Evolutionary conservation across 2,888 invertebrate genomes (phyloP), one percentile per base, ranked within the genome.

Genomic region (Merodon equestris): DNA sequence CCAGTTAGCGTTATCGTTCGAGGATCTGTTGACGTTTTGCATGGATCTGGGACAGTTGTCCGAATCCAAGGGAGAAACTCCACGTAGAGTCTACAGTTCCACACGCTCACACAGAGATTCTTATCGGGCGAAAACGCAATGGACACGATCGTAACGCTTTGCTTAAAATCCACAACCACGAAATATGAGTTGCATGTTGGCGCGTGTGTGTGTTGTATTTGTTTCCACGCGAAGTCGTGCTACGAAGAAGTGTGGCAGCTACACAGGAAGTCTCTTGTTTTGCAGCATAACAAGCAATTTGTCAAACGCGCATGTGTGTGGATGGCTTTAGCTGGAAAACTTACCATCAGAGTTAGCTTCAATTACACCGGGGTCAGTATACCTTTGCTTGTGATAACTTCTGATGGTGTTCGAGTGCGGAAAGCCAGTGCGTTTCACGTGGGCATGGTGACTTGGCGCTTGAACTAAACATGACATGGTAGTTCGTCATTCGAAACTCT

Each of bases 211-310:
- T 27, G 27, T 51, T 57, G 72, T 72, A 67, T 72, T 27, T 72
- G 61, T 77, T 60, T 40, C 42, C 15, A 34, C 4, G 34, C 57
- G 13, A 56, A 61, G 57, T 63, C 56, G 66, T 72, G 66, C 66
- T 56, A 57, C 27, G 38, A 19, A 56, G 60, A 60, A 66, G 60
- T 58, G 68, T 76, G 71, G 71, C 60, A 58, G 36, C 40, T 68
- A 47, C 71, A 58, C 63, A 47, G 54, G 57, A 76, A 76, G 61
- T 76, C 76, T 76, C 76, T 76, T 76, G 76, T 76, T 76, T 76
- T 67, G 42, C 47, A 17, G 51, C 42, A 54, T 47, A 53, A 48
- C 72, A 53, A 73, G 61, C 61, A 77, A 73, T 77, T 73, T 77
- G 73, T 77, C 73, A 73, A 54, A 53, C 67, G 53, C 34, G 42